Base-by-base conservation (phyloP, 2,888 invertebrate species). In the Caenorhabditis sp. region DNA sequence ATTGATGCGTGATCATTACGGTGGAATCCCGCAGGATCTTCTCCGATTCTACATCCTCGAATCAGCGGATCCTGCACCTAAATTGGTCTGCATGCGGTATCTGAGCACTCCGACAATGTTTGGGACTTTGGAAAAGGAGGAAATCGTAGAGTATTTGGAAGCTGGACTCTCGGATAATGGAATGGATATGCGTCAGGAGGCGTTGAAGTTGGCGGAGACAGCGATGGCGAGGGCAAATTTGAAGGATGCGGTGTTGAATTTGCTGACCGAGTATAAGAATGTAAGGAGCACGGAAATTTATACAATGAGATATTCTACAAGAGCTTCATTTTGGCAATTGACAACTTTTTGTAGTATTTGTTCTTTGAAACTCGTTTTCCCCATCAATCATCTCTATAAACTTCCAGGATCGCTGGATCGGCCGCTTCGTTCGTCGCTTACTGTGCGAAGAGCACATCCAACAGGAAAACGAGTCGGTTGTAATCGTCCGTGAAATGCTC, bases 11-110 rank as follows among this genome's bases (percentile, higher is more conserved):
- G 77, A 77, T 35, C 72, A 73, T 47, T 77, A 54, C 56, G 82
- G 74, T n/a, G 82, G 82, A 16, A 74, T 82, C 6, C 82, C 82
- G 0, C 28, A 61, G 12, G 77, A 82, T 19, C 59, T 63, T 14
- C 31, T 72, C 4, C 61, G 35, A 3, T 19, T 38, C 44, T 64
- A 38, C 24, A n/a, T 79, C 12, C 6, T 49, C 5, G 44, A 54
- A n/a, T 74, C 59, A 0, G 44, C 77, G 2, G 82, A 82, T 74
- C 56, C 74, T 1, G 51, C 68, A 1, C 82, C 82, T 2, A 68
- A 69, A 41, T 58, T 77, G 1, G 22, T 82, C 35, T 64, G 72
- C 24, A 51, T 82, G 66, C 16, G 58, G 24, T 76, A 77, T n/a
- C 49, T 77, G 24, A 47, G 54, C 1, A 51, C 12, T 0, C 61